phyloP scores from a whole-genome alignment of 1,140 invertebrate species.

The Bombyx mandarina region DNA sequence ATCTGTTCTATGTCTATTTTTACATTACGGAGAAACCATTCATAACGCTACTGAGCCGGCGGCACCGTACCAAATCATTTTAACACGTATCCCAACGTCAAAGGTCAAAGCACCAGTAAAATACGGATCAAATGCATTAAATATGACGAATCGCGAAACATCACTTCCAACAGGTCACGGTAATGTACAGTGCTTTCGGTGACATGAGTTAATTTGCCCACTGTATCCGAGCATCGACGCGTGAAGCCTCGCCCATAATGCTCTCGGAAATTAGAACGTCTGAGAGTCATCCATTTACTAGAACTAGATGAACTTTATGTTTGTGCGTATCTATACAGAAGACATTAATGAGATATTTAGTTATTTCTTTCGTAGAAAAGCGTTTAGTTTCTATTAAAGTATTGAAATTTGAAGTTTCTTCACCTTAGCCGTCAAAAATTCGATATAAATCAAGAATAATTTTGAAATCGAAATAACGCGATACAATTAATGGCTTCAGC shows the following conservation, averaged over 20 bases:
- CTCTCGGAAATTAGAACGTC: too few species aligned
- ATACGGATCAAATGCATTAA: conserved; percentile 16
- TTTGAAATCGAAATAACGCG: too few species aligned
- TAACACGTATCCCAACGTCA: neutral
- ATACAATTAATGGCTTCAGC: too few species aligned
- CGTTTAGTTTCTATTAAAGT: too few species aligned
- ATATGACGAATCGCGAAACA: conserved; percentile 23
- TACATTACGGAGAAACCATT: neutral
- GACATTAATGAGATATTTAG: too few species aligned
- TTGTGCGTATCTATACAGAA: too few species aligned
- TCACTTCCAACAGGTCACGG: neutral
- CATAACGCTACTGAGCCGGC: neutral
- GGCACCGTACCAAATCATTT: neutral
- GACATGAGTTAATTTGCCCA: conserved; percentile 18
- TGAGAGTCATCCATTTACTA: too few species aligned
- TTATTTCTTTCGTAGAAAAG: too few species aligned
- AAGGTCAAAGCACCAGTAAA: conserved; percentile 15
- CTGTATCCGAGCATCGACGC: conserved; percentile 8
- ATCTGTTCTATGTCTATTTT: neutral
- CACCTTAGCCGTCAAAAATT: too few species aligned
- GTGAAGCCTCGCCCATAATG: conserved; percentile 10
- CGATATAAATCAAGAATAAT: too few species aligned
- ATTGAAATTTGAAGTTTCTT: too few species aligned
- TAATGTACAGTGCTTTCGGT: conserved; percentile 9
- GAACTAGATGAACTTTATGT: too few species aligned